Base-by-base conservation (phyloP, 2,888 invertebrate genomes). In the Tridacna gigas region DNA sequence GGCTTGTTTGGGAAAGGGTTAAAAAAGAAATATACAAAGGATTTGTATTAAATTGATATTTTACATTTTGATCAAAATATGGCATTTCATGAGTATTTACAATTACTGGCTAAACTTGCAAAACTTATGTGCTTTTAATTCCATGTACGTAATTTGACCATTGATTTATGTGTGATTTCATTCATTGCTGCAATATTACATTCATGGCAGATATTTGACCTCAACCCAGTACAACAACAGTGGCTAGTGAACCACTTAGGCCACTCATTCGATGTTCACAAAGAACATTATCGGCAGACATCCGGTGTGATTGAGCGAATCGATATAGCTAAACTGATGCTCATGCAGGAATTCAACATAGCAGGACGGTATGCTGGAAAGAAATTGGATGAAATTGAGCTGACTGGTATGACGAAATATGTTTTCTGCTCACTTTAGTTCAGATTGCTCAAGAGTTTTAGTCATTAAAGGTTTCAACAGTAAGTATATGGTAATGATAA, bases 241-340 rank as follows among this genome's bases (percentile, higher is more conserved):
- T 82, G 79, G 75, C 61, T 84, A 18, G 51, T 48, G n/a, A 83
- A 86, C 69, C 83, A 86, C 51, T 67, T 86, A 11, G 83, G 83
- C 11, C 86, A 86, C 65, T 67, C 80, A 3, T 22, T 78, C 45
- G 77, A 83, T 45, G 56, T 86, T 0, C 86, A 86, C 48, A 77
- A 83, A 26, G 74, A 77, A 18, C 82, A 85, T 63, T 85, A 83
- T 63, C 25, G 78, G 20, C 77, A 80, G 51, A 83, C 80, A 28
- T 63, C 78, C 20, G 77, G 77, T 1, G 20, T 77, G 0, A 80
- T 83, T 7, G 86, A 86, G 61, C 13, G 80, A 28, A 45, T 78
- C 3, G 78, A 86, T 37, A 83, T 86, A 22, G 26, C 75, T 3
- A 86, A 86, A 67, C 12, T 86, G 47, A 77, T 86, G 78, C 47